Base-by-base conservation (phyloP, 2,888 invertebrate genomes). In the Drosophila percnosoma region DNA sequence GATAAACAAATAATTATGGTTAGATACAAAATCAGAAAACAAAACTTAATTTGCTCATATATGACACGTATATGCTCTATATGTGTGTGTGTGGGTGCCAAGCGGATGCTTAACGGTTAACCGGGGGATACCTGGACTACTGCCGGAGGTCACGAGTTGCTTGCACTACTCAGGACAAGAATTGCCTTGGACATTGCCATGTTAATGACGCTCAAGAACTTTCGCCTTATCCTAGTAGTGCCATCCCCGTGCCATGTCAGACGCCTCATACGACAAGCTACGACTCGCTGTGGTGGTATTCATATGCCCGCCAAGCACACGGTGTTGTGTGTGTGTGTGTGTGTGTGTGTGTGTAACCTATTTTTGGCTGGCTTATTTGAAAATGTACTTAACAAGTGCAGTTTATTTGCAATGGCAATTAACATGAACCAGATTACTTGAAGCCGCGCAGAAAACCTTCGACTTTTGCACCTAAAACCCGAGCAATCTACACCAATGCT, bases 1-100 rank as follows among this genome's bases (percentile, higher is more conserved):
- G 57, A 38, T 38, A 49, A 53, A 34, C 42, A 67, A 73, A 66
- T 70, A 66, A 83, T 70, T 62, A 38, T 74, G 36, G 48, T 58
- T 63, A 59, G 52, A 66, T 64, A 54, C 59, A 62, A 62, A 54
- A 63, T 40, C 7, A 31, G 51, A 63, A 57, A 49, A 45, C 29
- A 29, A 54, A 24, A 60, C 15, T 59, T 51, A 61, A 68, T 75
- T 29, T 54, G 68, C 31, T 60, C 40, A 15, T 40, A 34, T 21
- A 4, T 13, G 42, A 21, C 21, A 13, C 42, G 13, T 7, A 6
- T 21, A 45, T 21, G 21, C 13, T 45, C 6, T 13, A 1, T 8
- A 8, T 18, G 0, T 36, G 4, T 15, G 7, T 36, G 15, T 15
- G 7, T 18, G n/a, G n/a, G 18, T 21, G 21, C 21, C 21, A 21